Evolutionary conservation across 2,113 vertebrate species (phyloP).

Genomic region (Tursiops truncatus): DNA sequence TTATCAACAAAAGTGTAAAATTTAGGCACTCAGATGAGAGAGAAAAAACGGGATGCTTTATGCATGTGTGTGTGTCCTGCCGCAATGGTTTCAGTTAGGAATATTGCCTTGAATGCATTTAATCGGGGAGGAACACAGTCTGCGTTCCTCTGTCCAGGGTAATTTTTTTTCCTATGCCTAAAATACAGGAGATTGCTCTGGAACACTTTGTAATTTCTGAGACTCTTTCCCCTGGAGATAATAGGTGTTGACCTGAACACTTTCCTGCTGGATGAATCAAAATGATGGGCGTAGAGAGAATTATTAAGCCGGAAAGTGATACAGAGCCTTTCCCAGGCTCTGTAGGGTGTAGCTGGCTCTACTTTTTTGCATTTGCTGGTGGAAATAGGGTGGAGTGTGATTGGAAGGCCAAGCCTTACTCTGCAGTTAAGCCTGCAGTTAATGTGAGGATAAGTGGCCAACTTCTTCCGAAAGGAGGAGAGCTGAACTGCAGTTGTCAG

Average conservation of each 20-base stretch:
- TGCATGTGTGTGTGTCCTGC: neutral
- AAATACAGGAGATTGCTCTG: constrained; percentile 53
- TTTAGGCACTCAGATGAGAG: neutral
- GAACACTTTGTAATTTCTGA: constrained; percentile 52
- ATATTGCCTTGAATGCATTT: neutral
- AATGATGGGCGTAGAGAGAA: constrained; percentile 13
- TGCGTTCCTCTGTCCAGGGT: neutral
- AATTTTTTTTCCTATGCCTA: neutral
- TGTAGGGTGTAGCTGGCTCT: neutral
- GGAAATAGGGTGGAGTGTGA: neutral
- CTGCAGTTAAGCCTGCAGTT: neutral
- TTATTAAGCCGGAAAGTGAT: constrained; percentile 10
- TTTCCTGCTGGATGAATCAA: constrained; percentile 37
- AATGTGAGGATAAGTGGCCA: neutral
- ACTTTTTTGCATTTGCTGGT: neutral
- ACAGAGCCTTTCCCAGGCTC: constrained; percentile 18
- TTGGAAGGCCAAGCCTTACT: neutral
- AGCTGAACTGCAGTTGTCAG: neutral
- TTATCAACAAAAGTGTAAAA: neutral
- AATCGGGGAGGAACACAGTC: neutral
- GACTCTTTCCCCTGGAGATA: constrained; percentile 36
- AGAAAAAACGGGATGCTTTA: neutral
- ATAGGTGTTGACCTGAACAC: constrained; percentile 41
- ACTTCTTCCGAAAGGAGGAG: neutral
- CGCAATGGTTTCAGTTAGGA: neutral